phyloP scores from a whole-genome alignment of 2,797 vertebrate genomes.

The Artibeus lituratus region DNA sequence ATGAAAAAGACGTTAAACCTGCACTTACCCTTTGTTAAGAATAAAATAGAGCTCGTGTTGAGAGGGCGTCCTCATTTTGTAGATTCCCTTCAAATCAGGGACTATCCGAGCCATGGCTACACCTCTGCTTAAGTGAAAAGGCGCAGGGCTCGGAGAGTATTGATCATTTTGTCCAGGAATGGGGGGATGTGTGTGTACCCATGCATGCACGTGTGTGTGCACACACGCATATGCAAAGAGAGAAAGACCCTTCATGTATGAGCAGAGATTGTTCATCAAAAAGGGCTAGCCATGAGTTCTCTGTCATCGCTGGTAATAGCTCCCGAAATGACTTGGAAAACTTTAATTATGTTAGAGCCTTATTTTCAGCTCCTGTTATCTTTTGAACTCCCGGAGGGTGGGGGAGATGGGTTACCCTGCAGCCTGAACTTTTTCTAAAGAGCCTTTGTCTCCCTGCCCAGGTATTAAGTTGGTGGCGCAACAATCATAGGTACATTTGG shows the following conservation, averaged over 20 bases:
- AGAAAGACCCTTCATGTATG: not conserved
- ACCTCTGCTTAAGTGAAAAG: not conserved
- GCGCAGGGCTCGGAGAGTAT: not conserved
- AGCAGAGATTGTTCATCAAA: not conserved
- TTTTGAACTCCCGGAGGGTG: conserved; percentile 63
- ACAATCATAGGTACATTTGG: conserved; percentile 68
- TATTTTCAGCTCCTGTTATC: conserved; percentile 79
- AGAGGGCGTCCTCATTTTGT: not conserved
- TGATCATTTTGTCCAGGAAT: not conserved
- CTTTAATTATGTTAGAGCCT: conserved; percentile 77
- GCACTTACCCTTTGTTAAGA: not conserved
- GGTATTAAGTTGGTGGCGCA: conserved; percentile 82
- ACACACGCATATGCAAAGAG: not conserved
- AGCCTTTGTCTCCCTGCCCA: conserved; percentile 80
- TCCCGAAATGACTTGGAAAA: conserved; percentile 73
- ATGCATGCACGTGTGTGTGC: accelerated
- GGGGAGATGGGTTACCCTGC: conserved; percentile 42
- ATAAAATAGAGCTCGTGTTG: not conserved
- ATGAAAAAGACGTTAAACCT: accelerated
- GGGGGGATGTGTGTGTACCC: not conserved
- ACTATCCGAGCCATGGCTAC: not conserved
- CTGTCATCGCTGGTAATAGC: conserved; percentile 76
- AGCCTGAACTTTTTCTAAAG: conserved; percentile 72
- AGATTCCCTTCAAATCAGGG: not conserved
- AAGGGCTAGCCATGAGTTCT: conserved; percentile 37